phyloP scores from a whole-genome alignment of 35 echinoderm and acorn worm species.

The Lytechinus pictus region DNA sequence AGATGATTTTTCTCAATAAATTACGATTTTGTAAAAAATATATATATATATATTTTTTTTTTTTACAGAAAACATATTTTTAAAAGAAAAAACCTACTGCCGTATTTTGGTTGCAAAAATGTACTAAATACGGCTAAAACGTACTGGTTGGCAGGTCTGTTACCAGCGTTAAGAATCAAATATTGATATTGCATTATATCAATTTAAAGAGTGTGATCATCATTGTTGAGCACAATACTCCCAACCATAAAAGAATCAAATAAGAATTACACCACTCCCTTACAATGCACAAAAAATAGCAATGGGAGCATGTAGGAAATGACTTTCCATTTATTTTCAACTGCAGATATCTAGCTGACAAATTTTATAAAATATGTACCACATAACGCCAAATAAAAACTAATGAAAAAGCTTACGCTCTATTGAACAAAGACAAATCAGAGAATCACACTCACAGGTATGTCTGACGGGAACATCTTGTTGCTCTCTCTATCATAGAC shows the following conservation, averaged over 20 bases:
- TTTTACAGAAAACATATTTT: no score
- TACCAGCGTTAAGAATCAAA: neutral
- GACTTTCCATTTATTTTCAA: neutral
- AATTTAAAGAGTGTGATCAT: neutral
- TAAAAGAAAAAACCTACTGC: no score
- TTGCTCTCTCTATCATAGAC: conserved; percentile 92
- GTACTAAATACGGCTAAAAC: no score
- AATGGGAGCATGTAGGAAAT: neutral
- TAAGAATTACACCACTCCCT: neutral
- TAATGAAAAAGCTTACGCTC: neutral
- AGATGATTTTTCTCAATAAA: no score
- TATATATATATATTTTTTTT: no score
- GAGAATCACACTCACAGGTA: conserved; percentile 70
- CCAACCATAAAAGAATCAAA: no score
- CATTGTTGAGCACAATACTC: neutral
- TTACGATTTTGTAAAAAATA: no score
- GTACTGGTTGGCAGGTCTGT: no score
- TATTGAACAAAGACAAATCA: neutral
- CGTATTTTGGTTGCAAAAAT: no score
- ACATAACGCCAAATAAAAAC: neutral
- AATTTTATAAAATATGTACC: no score
- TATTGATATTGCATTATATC: neutral
- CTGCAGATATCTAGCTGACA: no score
- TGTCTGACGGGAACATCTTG: conserved; percentile 92
- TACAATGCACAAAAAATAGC: neutral